Evolutionary conservation across 2,797 vertebrate species (phyloP), one percentile per base, ranked within the genome.

Genomic region (Phylloscopus collybita): DNA sequence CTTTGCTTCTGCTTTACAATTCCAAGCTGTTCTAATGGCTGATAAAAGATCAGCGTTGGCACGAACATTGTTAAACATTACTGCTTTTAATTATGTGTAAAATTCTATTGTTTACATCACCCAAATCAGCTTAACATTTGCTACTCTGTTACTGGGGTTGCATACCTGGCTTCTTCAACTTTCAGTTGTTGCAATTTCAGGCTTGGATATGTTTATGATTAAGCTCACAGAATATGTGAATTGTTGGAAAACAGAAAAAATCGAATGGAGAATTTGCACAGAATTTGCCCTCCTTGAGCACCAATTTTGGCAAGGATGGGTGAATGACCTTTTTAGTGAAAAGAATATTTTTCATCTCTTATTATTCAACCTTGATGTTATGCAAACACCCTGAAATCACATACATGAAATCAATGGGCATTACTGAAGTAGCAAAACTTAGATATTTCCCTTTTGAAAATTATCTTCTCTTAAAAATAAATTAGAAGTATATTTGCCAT

Each of bases 381-480:
- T 16, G 7, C 12, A 92, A 86, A 42, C 9, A 11, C 9, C 13
- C 27, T 82, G 36, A 66, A 80, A 84, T 56, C 26, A 36, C 14
- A 66, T 17, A 74, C 3, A 27, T 17, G 3, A 79, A 71, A 73
- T 54, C 49, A 90, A 14, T 7, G 12, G 44, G 16, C 32, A 72
- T 59, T 65, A 64, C 53, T 64, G 53, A 81, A 81, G 12, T 70
- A 87, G 67, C 0, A 80, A 25, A 90, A 82, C 3, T 65, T 34
- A 42, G 16, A 5, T 42, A 80, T 30, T 80, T 69, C 13, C 12
- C 1, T 15, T 73, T 62, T 67, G 21, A 95, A 83, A 95, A 61
- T 62, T 36, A 75, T 25, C 79, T 70, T 80, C 20, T 82, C 40
- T 86, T 95, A 82, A 59, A 93, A 92, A 34, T 66, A 87, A 95